These are phyloP conservation scores for Himalopsyche anomala DNA, from an alignment of 2,888 invertebrate genomes.

Conservation along the genomic window DNA sequence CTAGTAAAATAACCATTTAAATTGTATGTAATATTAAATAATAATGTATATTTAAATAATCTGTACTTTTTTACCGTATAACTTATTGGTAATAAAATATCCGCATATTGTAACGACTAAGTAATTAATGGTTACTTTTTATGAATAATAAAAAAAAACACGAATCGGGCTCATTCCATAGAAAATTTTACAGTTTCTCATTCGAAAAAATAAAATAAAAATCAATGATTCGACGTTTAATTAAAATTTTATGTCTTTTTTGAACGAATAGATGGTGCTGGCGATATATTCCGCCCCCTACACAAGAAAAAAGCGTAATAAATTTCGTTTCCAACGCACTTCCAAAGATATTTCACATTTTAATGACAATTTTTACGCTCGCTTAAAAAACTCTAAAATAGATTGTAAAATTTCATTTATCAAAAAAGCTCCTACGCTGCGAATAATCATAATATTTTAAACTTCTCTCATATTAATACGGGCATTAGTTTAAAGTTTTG, in stretches of 20 bases:
- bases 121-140: not conserved
- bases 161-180: slow-evolving; percentile 9
- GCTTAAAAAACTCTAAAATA: slow-evolving; percentile 34
- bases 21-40: too few species aligned
- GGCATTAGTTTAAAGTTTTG: too few species aligned
- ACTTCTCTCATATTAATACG: too few species aligned
- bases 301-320: slow-evolving; percentile 22
- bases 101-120: not conserved
- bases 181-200: not conserved
- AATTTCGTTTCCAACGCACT: not conserved
- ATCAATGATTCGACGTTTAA: slow-evolving; percentile 58
- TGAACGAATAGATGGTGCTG: slow-evolving; percentile 46
- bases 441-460: not conserved
- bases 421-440: slow-evolving; percentile 17
- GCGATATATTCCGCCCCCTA: slow-evolving; percentile 7
- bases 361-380: slow-evolving; percentile 30
- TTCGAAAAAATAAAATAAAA: slow-evolving; percentile 26
- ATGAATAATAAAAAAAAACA: not conserved
- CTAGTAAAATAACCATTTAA: too few species aligned
- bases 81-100: too few species aligned
- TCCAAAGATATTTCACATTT: slow-evolving; percentile 28
- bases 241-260: slow-evolving; percentile 56
- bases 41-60: too few species aligned
- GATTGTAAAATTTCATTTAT: slow-evolving; percentile 31
- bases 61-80: too few species aligned